phyloP scores from a whole-genome alignment of 2,797 vertebrate species.

The Megalops cyprinoides region DNA sequence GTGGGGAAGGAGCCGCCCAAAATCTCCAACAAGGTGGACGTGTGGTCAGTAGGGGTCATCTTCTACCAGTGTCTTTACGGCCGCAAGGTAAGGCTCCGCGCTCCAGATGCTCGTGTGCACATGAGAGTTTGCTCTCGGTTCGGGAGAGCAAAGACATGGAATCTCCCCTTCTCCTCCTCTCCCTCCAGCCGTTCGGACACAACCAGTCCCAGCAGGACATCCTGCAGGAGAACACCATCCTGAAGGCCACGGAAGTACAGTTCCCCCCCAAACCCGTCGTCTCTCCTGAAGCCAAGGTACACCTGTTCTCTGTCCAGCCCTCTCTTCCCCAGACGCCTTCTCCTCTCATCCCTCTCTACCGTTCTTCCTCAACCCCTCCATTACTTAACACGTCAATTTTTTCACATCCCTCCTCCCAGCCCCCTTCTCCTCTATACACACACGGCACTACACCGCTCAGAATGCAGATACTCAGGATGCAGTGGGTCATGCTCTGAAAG shows the following conservation, averaged over 20 bases:
- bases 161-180: background rate
- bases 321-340: background rate
- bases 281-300: slow-evolving; percentile 93
- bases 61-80: slow-evolving; percentile 97
- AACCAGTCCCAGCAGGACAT: slow-evolving; percentile 97
- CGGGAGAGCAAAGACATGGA: no score
- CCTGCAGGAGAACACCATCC: slow-evolving; percentile 94
- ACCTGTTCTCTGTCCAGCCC: background rate
- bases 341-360: background rate
- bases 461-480: no score
- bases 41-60: slow-evolving; percentile 96
- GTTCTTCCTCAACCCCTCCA: no score
- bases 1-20: slow-evolving; percentile 94
- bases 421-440: no score
- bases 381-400: no score
- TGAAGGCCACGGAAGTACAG: slow-evolving; percentile 96
- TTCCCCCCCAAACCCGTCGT: slow-evolving; percentile 94
- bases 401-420: no score
- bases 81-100: slow-evolving; percentile 81
- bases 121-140: no score
- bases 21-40: slow-evolving; percentile 97
- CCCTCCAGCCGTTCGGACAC: slow-evolving; percentile 88
- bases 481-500: no score
- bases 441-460: no score
- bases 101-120: background rate